Evolutionary conservation across 2,113 vertebrate species (phyloP).

Genomic region (Aepyceros melampus): DNA sequence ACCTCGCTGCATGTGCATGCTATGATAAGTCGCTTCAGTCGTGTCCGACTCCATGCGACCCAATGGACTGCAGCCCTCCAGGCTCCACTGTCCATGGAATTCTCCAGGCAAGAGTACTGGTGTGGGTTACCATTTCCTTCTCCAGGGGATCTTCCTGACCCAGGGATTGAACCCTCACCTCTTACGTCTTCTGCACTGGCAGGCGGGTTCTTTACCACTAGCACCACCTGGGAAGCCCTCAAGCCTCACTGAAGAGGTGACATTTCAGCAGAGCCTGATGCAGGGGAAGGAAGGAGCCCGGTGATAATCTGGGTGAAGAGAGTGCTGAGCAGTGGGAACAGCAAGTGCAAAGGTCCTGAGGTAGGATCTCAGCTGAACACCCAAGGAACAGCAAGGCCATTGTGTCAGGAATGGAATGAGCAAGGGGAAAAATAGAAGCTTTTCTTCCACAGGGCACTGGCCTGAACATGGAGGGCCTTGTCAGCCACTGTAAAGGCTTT

Average conservation of each 20-base stretch:
- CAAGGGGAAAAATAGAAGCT: neutral
- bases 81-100: neutral
- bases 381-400: neutral
- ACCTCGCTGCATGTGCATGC: neutral
- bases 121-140: neutral
- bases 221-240: neutral
- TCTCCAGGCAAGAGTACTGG: neutral
- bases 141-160: neutral
- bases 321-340: neutral
- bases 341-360: neutral
- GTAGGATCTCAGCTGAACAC: too few species aligned
- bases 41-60: accelerated
- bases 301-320: neutral
- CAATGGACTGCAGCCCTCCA: neutral
- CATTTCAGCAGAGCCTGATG: neutral
- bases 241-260: neutral
- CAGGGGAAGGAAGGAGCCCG: neutral
- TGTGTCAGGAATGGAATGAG: neutral
- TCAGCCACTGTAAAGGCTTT: neutral
- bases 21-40: neutral
- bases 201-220: neutral
- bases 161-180: neutral
- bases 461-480: neutral
- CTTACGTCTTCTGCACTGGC: neutral
- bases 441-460: neutral